phyloP scores from a whole-genome alignment of 2,113 vertebrate species.

The Hyperopisus bebe region DNA sequence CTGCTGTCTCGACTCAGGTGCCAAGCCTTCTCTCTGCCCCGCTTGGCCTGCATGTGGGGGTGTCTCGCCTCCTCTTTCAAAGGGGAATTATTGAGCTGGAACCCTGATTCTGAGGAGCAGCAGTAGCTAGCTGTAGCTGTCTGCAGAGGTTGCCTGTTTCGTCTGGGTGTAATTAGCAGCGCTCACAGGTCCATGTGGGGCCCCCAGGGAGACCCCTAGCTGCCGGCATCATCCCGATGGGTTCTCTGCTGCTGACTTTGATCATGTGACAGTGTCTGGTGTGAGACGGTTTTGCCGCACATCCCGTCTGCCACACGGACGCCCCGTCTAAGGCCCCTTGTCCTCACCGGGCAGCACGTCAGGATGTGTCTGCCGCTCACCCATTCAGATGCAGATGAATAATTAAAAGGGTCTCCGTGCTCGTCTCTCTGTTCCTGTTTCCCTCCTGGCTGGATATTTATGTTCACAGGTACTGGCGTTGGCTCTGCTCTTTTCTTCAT shows the following conservation, averaged over 20 bases:
- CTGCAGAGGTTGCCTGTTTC: neutral
- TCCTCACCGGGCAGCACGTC: no score
- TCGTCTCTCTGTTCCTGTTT: neutral
- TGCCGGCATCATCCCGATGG: neutral
- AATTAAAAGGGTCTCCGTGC: neutral
- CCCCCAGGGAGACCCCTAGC: neutral
- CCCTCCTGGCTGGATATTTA: neutral
- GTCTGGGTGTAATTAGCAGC: conserved; percentile 1
- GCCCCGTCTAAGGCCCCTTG: neutral
- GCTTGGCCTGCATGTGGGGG: neutral
- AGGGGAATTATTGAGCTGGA: neutral
- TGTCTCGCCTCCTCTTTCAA: neutral
- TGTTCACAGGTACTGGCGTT: neutral
- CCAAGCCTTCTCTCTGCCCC: neutral
- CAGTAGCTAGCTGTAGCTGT: neutral
- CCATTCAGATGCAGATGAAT: neutral
- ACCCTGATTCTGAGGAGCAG: neutral
- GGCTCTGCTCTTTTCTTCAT: neutral
- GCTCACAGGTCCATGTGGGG: neutral
- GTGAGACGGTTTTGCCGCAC: neutral
- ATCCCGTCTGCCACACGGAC: neutral
- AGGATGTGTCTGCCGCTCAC: no score
- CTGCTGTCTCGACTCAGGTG: neutral
- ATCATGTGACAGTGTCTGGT: neutral
- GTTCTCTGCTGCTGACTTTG: neutral